Evolutionary conservation across 1,140 invertebrate species (phyloP), one percentile per base, ranked within the genome.

Genomic region (Aphelenchoides avenae): DNA sequence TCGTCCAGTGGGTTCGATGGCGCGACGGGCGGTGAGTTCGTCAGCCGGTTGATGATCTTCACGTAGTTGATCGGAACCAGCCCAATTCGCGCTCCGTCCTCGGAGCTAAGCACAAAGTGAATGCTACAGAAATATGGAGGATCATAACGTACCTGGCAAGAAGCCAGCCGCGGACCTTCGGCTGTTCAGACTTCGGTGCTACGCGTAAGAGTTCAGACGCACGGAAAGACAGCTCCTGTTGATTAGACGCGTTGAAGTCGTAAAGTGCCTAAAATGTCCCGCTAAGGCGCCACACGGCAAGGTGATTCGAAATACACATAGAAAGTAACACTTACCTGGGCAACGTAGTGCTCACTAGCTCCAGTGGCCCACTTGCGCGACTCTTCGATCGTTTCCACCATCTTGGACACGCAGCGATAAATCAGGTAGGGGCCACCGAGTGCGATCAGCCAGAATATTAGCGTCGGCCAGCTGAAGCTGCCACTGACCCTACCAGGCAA

Each of bases 391-490:
- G 42, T 33, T 36, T 46, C 48, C 29, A 64, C 52, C 70, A 74
- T 66, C 52, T 72, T 83, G 27, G 80, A 84, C 6, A 93, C 71
- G 70, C 93, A 82, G 78, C 86, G 89, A 78, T 89, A 88, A 52
- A 96, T 87, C 20, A 96, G 80, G 79, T 90, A 94, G 0, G 92
- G 91, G 40, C 89, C 89, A 0, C 87, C 86, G 39, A 91, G 81
- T 47, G 94, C 84, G 49, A 93, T 83, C 13, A 86, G 86, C 66
- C 94, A 83, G 79, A 94, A 92, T 60, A 91, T 71, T 2, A 84
- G 49, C 30, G 84, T 80, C 4, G 84, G 83, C 84, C 83, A 84
- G 34, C 75, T 77, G 39, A 80, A 77, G 51, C 73, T 53, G n/a
- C n/a, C n/a, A n/a, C n/a, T n/a, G n/a, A n/a, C n/a, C n/a, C n/a